Base-by-base conservation (phyloP, 2,113 vertebrate species). In the Cromileptes altivelis region DNA sequence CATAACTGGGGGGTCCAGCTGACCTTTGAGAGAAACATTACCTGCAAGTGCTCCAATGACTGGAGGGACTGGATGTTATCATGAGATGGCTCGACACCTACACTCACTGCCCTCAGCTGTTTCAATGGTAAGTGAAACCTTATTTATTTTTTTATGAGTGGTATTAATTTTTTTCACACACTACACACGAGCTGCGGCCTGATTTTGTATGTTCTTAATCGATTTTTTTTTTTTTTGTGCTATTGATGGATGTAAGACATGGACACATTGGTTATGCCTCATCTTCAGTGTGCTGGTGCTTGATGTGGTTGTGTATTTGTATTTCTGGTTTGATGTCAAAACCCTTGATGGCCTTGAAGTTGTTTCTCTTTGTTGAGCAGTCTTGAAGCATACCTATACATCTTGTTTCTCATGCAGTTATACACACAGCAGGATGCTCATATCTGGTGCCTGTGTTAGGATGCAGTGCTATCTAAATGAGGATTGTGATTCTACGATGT, bases 1-100 rank as follows among this genome's bases (percentile, higher is more conserved):
- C 67, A 33, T 52, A 13, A 27, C 72, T 15, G 17, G 37, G 37
- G 30, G 18, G 73, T 61, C 73, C 65, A 42, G 61, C 53, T 78
- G 74, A 84, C 74, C 84, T 75, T 62, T 27, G 68, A 78, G 57
- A 74, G 58, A 45, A 81, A 69, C 80, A 42, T 72, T 10, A 69
- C 69, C 74, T 78, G 47, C 61, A n/a, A 63, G 71, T 10, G 30
- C 30, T 55, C 17, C 27, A 52, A 82, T 79, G 70, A 68, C 73
- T 63, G 69, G 8, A 70, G 37, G 45, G 75, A 45, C 12, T 45
- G 42, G 42, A 49, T 68, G 53, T 63, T 47, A 67, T 40, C 60
- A 52, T 33, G 69, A 72, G 27, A 67, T n/a, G 30, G 3, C n/a
- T 72, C 49, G 27, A 58, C 56, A 17, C 64, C 60, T 13, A 27